These are phyloP conservation scores for Cephus rjabovi DNA, from an alignment of 2,888 invertebrate genomes.

Conservation along the genomic window DNA sequence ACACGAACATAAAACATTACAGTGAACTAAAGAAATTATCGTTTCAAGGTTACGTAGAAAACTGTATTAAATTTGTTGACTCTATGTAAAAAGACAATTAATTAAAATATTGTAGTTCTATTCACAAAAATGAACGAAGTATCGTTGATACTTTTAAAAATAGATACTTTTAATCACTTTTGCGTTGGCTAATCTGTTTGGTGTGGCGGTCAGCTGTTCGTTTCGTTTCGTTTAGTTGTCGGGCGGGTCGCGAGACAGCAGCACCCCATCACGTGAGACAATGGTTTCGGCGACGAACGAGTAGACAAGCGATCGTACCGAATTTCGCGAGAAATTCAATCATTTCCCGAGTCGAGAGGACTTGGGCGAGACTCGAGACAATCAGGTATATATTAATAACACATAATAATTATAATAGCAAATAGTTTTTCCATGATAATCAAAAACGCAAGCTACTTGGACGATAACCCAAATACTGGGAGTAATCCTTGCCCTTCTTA, in stretches of 20 bases:
- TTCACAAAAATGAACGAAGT: background rate
- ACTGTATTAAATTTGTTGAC: background rate
- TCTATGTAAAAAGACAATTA: background rate
- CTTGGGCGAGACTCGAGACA: constrained; percentile 7
- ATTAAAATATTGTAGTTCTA: background rate
- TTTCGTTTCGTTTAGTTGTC: constrained; percentile 45
- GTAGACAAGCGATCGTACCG: constrained; percentile 42
- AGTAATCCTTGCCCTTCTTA: background rate
- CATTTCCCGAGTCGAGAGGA: constrained; percentile 16
- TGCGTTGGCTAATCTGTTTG: constrained; percentile 3
- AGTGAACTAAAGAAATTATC: background rate
- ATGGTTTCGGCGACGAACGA: constrained; percentile 49
- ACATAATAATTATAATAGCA: background rate
- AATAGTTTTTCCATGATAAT: background rate
- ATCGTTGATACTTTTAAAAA: too few species aligned
- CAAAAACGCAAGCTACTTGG: background rate
- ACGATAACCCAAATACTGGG: background rate
- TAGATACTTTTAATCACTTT: background rate
- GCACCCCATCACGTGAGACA: constrained; percentile 58
- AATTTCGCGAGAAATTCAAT: constrained; percentile 45
- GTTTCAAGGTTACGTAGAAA: background rate
- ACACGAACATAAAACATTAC: background rate
- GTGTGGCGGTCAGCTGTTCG: constrained; percentile 45
- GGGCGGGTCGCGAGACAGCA: constrained; percentile 57
- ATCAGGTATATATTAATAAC: constrained; percentile 15